Conservation (phyloP, 1,140 invertebrate species). For the Aphelinus certus region DNA sequence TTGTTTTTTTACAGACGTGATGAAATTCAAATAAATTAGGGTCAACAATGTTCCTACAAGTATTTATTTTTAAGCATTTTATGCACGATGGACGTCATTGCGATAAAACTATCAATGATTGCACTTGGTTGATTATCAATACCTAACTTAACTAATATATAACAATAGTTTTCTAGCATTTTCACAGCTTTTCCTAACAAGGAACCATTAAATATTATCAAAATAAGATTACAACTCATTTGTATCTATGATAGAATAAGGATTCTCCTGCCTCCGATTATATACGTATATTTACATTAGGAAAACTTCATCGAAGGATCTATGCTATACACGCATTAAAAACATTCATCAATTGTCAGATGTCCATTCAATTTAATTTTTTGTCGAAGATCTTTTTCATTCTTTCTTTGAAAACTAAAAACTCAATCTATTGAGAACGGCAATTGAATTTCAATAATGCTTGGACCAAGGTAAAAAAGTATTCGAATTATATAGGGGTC, state of each 20-base stretch:
- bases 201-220: conserved; percentile 36
- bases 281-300: conserved; percentile 18
- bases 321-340: too few relatives aligned
- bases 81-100: conserved; percentile 25
- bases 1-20: conserved; percentile 9
- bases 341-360: too few relatives aligned
- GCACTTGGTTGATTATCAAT: conserved; percentile 12
- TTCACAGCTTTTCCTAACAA: conserved; percentile 36
- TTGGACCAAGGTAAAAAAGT: too few relatives aligned
- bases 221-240: conserved; percentile 18
- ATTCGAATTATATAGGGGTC: too few relatives aligned
- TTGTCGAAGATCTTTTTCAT: too few relatives aligned
- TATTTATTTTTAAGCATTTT: background rate
- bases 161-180: conserved; percentile 25
- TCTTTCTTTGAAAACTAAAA: too few relatives aligned
- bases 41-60: conserved; percentile 15
- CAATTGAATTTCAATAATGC: too few relatives aligned
- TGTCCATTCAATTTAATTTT: too few relatives aligned
- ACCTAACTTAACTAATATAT: conserved; percentile 5
- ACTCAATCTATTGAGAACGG: too few relatives aligned
- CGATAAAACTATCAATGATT: conserved; percentile 17
- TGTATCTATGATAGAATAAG: conserved; percentile 20
- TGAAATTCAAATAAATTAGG: conserved; percentile 32
- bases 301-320: background rate
- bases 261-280: conserved; percentile 6